phyloP scores from a whole-genome alignment of 2,797 vertebrate species.

The Sebastes matsubarae region DNA sequence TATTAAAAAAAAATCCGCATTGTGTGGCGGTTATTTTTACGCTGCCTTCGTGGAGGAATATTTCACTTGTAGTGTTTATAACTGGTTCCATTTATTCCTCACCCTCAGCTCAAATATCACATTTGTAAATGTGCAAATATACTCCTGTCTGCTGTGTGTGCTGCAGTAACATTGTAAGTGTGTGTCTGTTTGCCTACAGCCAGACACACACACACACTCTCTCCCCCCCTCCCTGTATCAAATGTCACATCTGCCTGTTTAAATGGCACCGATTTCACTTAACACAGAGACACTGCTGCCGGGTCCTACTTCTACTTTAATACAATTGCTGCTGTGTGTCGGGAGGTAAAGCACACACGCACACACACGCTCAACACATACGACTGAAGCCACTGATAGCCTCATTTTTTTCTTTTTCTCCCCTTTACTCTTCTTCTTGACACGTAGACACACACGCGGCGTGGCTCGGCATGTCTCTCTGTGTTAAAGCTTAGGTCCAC shows the following conservation, averaged over 20 bases:
- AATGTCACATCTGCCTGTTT: conserved; percentile 76
- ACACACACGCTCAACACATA: not conserved
- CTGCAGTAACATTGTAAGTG: conserved; percentile 30
- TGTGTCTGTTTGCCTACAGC: conserved; percentile 51
- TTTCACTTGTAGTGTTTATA: conserved; percentile 24
- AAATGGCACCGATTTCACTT: conserved; percentile 74
- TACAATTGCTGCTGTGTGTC: conserved; percentile 28
- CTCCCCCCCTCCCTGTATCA: conserved; percentile 25
- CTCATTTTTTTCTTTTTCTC: not conserved
- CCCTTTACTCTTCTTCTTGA: conserved; percentile 11
- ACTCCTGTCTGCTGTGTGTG: conserved; percentile 40
- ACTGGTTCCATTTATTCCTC: conserved; percentile 39
- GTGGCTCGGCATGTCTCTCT: conserved; percentile 23
- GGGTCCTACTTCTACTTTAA: conserved; percentile 38
- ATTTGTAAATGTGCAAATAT: conserved; percentile 70
- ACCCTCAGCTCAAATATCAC: conserved; percentile 59
- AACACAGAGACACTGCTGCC: conserved; percentile 51
- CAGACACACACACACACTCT: not conserved
- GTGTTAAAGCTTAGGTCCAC: conserved; percentile 55
- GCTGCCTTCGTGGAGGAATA: not conserved
- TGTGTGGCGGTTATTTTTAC: conserved; percentile 29
- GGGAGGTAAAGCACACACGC: conserved; percentile 4
- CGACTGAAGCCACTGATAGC: not conserved
- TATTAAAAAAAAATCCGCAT: conserved; percentile 3
- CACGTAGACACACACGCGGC: conserved; percentile 2